Conservation (phyloP, 2,113 vertebrate species). For the Scatophagus argus region DNA sequence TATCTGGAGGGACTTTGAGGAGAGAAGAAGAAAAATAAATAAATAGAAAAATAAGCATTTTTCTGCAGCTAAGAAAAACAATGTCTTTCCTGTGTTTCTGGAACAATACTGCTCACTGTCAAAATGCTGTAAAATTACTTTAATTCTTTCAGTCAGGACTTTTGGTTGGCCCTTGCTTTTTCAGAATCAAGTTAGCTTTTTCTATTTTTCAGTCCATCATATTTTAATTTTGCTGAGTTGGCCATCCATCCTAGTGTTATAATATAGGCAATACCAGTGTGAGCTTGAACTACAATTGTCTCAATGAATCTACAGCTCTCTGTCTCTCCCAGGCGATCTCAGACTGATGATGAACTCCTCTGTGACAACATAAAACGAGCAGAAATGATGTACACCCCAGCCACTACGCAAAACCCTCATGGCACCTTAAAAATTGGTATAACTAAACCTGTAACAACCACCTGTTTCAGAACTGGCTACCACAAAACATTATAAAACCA, state of each 20-base stretch:
- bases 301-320: not conserved
- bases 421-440: too few species aligned
- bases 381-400: not conserved
- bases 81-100: not conserved
- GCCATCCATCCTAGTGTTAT: too few species aligned
- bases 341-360: not conserved
- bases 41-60: not conserved
- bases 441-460: too few species aligned
- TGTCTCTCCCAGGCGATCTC: too few species aligned
- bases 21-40: not conserved
- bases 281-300: not conserved
- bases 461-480: too few species aligned
- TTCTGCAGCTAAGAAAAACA: not conserved
- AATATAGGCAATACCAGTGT: too few species aligned
- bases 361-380: not conserved
- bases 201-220: not conserved
- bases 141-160: too few species aligned
- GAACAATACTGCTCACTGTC: not conserved
- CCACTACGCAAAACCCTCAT: not conserved
- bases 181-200: not conserved
- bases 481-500: too few species aligned
- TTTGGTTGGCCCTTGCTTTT: not conserved
- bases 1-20: constrained; percentile 74
- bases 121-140: not conserved
- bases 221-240: too few species aligned